Evolutionary conservation across 2,888 invertebrate species (phyloP).

Genomic region (Mechanitis mazaeus): DNA sequence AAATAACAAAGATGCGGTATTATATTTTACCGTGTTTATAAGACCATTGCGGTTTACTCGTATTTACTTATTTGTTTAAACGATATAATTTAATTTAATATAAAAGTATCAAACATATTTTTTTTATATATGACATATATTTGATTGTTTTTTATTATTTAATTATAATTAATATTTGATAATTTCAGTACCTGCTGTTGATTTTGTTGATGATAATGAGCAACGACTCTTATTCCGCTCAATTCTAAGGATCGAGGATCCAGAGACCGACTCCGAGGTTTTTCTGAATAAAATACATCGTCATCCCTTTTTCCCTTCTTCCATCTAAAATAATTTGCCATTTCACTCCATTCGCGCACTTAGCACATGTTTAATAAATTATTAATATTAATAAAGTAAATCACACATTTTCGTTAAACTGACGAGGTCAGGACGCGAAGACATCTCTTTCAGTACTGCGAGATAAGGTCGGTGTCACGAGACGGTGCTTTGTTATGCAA

Average conservation of each 20-base stretch:
- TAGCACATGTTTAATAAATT: conserved; percentile 27
- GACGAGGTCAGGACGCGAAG: conserved; percentile 51
- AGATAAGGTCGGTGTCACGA: conserved; percentile 68
- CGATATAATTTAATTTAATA: background rate
- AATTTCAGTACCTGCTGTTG: conserved; percentile 36
- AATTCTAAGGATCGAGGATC: conserved; percentile 83
- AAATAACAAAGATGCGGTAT: background rate
- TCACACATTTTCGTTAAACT: conserved; percentile 39
- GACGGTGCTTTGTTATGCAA: conserved; percentile 62
- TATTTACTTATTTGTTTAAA: background rate
- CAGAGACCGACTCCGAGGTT: conserved; percentile 84
- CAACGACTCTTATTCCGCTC: conserved; percentile 79
- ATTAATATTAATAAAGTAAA: conserved; percentile 29
- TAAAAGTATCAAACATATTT: no score
- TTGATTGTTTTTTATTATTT: no score
- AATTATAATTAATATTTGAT: no score
- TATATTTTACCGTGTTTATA: conserved; percentile 2
- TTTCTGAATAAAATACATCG: conserved; percentile 73
- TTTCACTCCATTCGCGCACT: conserved; percentile 44
- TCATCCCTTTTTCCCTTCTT: conserved; percentile 79
- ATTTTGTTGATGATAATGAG: conserved; percentile 66
- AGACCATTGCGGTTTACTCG: background rate
- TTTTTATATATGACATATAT: no score
- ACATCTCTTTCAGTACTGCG: conserved; percentile 65
- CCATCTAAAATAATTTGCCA: conserved; percentile 84